Conservation (phyloP, 2,113 vertebrate species). For the Urocolius indicus region DNA sequence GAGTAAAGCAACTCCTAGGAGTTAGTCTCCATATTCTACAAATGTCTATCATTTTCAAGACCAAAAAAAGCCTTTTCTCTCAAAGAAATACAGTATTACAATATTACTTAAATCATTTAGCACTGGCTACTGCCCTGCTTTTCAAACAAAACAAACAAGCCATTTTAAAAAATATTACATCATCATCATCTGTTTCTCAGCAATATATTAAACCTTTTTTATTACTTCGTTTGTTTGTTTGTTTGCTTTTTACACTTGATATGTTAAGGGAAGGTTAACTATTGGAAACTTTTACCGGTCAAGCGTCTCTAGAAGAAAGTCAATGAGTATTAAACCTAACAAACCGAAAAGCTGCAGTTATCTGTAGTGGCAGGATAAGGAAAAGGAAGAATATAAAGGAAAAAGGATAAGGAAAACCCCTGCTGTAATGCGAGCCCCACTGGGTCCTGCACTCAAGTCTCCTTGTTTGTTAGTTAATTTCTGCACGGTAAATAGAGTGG, state of each 20-base stretch:
- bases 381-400: conserved; percentile 51
- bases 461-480: conserved; percentile 46
- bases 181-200: conserved; percentile 81
- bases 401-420: conserved; percentile 61
- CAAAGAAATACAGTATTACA: conserved; percentile 80
- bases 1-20: conserved; percentile 99
- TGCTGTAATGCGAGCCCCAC: conserved; percentile 75
- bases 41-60: conserved; percentile 96
- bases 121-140: conserved; percentile 79
- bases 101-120: conserved; percentile 81
- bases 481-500: conserved; percentile 6
- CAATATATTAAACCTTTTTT: conserved; percentile 88
- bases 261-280: conserved; percentile 86
- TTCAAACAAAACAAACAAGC: conserved; percentile 83
- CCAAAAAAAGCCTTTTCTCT: conserved; percentile 78
- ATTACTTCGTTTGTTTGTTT: conserved; percentile 46
- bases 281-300: conserved; percentile 72
- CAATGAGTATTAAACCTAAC: conserved; percentile 70
- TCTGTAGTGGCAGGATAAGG: conserved; percentile 58
- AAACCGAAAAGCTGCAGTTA: conserved; percentile 68
- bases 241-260: conserved; percentile 86
- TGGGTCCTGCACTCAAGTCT: conserved; percentile 52
- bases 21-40: conserved; percentile 99
- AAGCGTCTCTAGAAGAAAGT: conserved; percentile 78
- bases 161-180: conserved; percentile 86